A percentile compares a stretch with the other conserved stretches of the same genome.
Conservation (phyloP, 2,888 invertebrate species). For the Endotricha flammealis region DNA sequence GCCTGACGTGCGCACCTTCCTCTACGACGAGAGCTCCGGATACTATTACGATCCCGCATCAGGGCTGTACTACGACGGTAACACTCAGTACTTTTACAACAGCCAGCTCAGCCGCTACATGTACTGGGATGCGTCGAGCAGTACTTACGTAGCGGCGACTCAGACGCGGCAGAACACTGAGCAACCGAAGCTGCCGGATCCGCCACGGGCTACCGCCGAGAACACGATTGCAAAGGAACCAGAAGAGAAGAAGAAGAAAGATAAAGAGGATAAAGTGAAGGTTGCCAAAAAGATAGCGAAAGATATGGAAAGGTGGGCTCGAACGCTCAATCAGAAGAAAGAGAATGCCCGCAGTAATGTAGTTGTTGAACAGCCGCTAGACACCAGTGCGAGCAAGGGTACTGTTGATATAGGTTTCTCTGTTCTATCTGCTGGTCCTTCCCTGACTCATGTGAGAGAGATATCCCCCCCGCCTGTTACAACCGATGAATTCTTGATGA, state of each 20-base stretch:
- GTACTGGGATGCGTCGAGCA: slow-evolving; percentile 92
- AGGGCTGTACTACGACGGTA: slow-evolving; percentile 97
- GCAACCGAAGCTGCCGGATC: slow-evolving; percentile 47
- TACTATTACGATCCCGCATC: slow-evolving; percentile 97
- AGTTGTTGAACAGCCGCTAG: slow-evolving; percentile 66
- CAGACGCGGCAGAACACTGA: slow-evolving; percentile 56
- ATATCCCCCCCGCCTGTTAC: slow-evolving; percentile 48
- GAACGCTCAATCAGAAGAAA: slow-evolving; percentile 97
- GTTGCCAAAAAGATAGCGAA: slow-evolving; percentile 98
- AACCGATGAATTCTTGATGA: slow-evolving; percentile 59
- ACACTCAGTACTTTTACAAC: slow-evolving; percentile 97
- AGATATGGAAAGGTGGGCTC: slow-evolving; percentile 93
- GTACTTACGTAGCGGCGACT: slow-evolving; percentile 79
- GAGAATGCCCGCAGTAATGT: slow-evolving; percentile 77
- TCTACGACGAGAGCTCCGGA: slow-evolving; percentile 96
- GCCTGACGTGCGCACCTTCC: slow-evolving; percentile 94
- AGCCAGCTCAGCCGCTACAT: slow-evolving; percentile 93
- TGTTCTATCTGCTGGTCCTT: slow-evolving; percentile 86
- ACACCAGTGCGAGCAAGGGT: slow-evolving; percentile 79
- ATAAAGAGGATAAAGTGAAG: slow-evolving; percentile 95
- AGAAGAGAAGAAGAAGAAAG: slow-evolving; percentile 83
- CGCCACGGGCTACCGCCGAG: slow-evolving; percentile 43
- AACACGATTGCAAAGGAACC: slow-evolving; percentile 57
- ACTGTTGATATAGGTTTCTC: slow-evolving; percentile 96
- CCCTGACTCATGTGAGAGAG: slow-evolving; percentile 57